phyloP scores from a whole-genome alignment of 1,140 invertebrate genomes.

The Anastatus disparis region DNA sequence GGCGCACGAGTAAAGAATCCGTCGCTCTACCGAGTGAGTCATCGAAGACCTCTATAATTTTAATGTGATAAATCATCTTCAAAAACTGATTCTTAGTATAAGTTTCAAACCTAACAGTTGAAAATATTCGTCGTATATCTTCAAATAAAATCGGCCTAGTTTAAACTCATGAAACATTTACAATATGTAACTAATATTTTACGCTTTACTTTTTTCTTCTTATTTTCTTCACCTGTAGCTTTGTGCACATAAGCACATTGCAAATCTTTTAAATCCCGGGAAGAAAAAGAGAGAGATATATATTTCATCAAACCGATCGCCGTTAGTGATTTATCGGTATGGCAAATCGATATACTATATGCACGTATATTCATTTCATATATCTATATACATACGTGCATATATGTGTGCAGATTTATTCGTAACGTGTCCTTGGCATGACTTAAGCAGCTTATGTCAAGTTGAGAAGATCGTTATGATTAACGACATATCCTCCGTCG shows the following conservation, averaged over 20 bases:
- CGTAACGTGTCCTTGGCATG: neutral
- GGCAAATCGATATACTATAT: slow-evolving; percentile 25
- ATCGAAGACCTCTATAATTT: no score
- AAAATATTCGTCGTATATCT: no score
- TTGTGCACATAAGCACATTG: neutral
- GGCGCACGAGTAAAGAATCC: no score
- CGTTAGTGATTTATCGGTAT: slow-evolving; percentile 14
- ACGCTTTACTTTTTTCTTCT: neutral
- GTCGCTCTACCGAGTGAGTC: no score
- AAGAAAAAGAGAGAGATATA: neutral
- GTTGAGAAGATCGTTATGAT: slow-evolving; percentile 35
- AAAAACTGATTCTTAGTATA: no score
- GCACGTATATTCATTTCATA: no score
- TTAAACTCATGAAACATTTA: neutral
- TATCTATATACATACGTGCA: no score
- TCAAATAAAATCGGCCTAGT: neutral
- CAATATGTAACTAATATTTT: no score
- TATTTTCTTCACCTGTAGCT: neutral
- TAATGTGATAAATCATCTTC: slow-evolving; percentile 2
- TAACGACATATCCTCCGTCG: slow-evolving; percentile 21
- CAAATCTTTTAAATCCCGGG: neutral
- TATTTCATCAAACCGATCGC: neutral
- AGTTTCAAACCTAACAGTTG: no score
- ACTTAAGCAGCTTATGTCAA: slow-evolving; percentile 36
- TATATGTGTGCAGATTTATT: slow-evolving; percentile 15